A percentile compares a stretch with the other conserved stretches of the same genome.
phyloP scores from a whole-genome alignment of 2,888 invertebrate genomes.

The Psylliodes chrysocephalus region DNA sequence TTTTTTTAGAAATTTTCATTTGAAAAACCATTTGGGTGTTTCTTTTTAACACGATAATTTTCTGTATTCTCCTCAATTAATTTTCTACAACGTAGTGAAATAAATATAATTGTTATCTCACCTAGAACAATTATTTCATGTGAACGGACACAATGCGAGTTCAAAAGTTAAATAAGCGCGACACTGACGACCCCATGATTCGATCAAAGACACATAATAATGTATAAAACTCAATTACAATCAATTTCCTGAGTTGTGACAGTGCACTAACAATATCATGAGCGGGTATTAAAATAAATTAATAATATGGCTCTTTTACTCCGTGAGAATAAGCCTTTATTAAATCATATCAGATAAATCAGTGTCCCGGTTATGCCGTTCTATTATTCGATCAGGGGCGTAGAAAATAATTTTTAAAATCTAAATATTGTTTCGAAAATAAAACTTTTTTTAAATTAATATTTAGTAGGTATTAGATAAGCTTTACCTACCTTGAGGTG shows the following conservation, averaged over 20 bases:
- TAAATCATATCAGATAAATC: conserved; percentile 38
- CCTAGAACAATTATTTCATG: background rate
- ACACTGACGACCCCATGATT: conserved; percentile 22
- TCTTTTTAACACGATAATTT: too few relatives aligned
- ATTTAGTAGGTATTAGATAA: too few relatives aligned
- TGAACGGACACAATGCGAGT: background rate
- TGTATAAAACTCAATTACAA: conserved; percentile 41
- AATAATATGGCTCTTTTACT: conserved; percentile 36
- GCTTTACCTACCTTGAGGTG: too few relatives aligned
- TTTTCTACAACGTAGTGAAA: too few relatives aligned
- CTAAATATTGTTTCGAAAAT: too few relatives aligned
- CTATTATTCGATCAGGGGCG: conserved; percentile 2
- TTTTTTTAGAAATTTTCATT: too few relatives aligned
- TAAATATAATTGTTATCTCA: background rate
- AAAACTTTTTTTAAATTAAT: too few relatives aligned
- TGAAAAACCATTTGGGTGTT: too few relatives aligned
- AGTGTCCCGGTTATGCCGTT: conserved; percentile 22
- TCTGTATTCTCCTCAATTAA: too few relatives aligned
- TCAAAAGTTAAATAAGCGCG: conserved; percentile 13
- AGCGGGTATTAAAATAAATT: conserved; percentile 40
- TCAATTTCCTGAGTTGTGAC: conserved; percentile 48
- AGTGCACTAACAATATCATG: conserved; percentile 41
- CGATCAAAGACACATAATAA: conserved; percentile 29
- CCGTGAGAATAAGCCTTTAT: conserved; percentile 38
- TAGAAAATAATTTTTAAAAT: too few relatives aligned